A percentile compares a stretch with the other conserved stretches of the same genome.
These are phyloP conservation scores for Ceratina australensis DNA, from an alignment of 1,140 invertebrate species.

Conservation along the genomic window DNA sequence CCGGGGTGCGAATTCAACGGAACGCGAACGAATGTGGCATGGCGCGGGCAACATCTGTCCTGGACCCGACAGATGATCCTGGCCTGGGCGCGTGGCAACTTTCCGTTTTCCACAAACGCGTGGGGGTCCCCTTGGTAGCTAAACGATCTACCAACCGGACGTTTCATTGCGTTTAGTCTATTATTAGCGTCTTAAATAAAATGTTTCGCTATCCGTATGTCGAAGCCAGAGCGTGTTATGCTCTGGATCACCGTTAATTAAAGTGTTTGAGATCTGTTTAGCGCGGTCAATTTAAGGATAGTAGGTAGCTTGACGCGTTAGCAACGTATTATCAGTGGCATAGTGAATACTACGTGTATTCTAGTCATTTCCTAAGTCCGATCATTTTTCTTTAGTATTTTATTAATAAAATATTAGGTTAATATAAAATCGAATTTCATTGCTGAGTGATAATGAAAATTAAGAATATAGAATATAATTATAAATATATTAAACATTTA, in stretches of 20 bases:
- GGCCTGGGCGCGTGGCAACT: conserved; percentile 62
- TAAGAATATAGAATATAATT: too few relatives aligned
- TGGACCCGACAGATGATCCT: conserved; percentile 66
- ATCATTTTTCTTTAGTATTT: too few relatives aligned
- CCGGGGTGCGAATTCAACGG: conserved; percentile 30
- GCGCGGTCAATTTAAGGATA: background rate
- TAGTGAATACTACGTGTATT: too few relatives aligned
- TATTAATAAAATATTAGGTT: too few relatives aligned
- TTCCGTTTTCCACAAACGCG: conserved; percentile 68
- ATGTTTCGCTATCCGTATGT: conserved; percentile 46
- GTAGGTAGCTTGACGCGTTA: background rate
- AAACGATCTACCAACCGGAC: conserved; percentile 43
- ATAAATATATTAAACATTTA: too few relatives aligned
- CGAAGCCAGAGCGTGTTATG: background rate
- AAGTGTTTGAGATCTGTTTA: background rate
- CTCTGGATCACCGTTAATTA: background rate
- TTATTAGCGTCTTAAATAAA: conserved; percentile 57
- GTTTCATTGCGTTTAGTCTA: conserved; percentile 50
- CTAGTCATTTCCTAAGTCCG: background rate
- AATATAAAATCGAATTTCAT: too few relatives aligned
- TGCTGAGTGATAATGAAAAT: too few relatives aligned
- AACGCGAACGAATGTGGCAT: conserved; percentile 44
- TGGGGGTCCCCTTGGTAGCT: conserved; percentile 30
- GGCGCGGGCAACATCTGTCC: conserved; percentile 69
- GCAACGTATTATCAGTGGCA: background rate